Evolutionary conservation across 2,888 invertebrate genomes (phyloP).

Genomic region (Euclidia mi): DNA sequence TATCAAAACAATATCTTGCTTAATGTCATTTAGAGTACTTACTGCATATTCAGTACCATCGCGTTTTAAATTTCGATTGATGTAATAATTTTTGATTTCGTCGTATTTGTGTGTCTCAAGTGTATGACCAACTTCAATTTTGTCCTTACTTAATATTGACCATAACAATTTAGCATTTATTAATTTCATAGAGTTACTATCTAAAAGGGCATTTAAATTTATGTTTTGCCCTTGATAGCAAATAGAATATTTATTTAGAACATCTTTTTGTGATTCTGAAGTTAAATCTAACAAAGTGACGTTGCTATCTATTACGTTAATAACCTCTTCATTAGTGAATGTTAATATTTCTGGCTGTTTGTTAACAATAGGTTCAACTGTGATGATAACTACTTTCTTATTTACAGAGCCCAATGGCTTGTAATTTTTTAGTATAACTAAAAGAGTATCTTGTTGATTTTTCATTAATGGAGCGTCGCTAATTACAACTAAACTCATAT

Average conservation of each 20-base stretch:
- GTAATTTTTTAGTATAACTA: slow-evolving; percentile 40
- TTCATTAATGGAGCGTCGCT: slow-evolving; percentile 49
- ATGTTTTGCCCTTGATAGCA: slow-evolving; percentile 58
- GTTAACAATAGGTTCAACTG: slow-evolving; percentile 42
- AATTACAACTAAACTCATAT: slow-evolving; percentile 52
- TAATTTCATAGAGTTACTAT: slow-evolving; percentile 44
- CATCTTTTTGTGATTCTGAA: slow-evolving; percentile 44
- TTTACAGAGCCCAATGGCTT: slow-evolving; percentile 16
- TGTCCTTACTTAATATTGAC: slow-evolving; percentile 53
- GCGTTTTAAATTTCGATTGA: slow-evolving; percentile 49
- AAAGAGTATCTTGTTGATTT: slow-evolving; percentile 48
- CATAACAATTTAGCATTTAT: slow-evolving; percentile 52
- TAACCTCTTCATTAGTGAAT: slow-evolving; percentile 23
- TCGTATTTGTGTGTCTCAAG: slow-evolving; percentile 51
- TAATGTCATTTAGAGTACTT: slow-evolving; percentile 54
- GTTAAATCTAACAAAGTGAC: slow-evolving; percentile 49
- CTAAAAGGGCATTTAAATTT: slow-evolving; percentile 45
- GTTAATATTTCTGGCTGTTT: slow-evolving; percentile 26
- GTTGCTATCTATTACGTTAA: slow-evolving; percentile 36
- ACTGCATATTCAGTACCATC: slow-evolving; percentile 43
- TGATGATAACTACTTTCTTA: slow-evolving; percentile 54
- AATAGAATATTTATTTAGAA: slow-evolving; percentile 48
- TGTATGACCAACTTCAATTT: slow-evolving; percentile 57
- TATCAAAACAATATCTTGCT: slow-evolving; percentile 54
- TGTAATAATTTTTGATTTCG: slow-evolving; percentile 55